Evolutionary conservation across 2,888 invertebrate genomes (phyloP).

Genomic region (Aleiodes leptofemur): DNA sequence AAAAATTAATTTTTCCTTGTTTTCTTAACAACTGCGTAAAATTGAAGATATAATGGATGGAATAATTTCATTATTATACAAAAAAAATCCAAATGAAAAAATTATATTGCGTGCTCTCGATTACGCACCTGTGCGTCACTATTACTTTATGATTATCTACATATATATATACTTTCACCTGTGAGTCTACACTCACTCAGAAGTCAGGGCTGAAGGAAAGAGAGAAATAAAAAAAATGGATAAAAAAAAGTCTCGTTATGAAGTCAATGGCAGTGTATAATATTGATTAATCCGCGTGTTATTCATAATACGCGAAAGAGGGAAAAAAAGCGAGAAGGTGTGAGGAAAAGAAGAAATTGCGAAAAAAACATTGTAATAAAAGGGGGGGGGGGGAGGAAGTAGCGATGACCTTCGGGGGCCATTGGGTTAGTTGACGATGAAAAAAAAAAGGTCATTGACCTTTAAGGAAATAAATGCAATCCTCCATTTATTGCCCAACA

Average conservation of each 20-base stretch:
- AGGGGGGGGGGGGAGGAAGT: not conserved
- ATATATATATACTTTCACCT: constrained; percentile 39
- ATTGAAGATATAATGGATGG: not conserved
- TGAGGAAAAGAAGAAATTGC: constrained; percentile 3
- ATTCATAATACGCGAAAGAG: not conserved
- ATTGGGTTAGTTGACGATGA: constrained; percentile 27
- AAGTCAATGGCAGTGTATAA: constrained; percentile 37
- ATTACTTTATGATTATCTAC: constrained; percentile 28
- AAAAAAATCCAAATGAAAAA: constrained; percentile 20
- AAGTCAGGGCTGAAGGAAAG: constrained; percentile 16
- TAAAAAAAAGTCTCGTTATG: constrained; percentile 9
- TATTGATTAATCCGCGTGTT: not conserved
- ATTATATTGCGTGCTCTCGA: constrained; percentile 62
- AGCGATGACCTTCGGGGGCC: constrained; percentile 39
- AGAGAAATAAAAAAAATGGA: not conserved
- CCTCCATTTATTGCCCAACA: constrained; percentile 15
- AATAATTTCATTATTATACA: not conserved
- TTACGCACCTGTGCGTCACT: constrained; percentile 66
- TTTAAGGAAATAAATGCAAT: constrained; percentile 27
- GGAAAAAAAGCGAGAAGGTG: not conserved
- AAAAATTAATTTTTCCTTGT: too few species aligned
- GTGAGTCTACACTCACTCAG: not conserved
- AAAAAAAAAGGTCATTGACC: constrained; percentile 39
- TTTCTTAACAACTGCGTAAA: too few species aligned
- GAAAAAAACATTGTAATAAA: not conserved